A percentile compares a stretch with the other conserved stretches of the same genome.
These are phyloP conservation scores for Blennius ocellaris DNA, from an alignment of 2,113 vertebrate species.

Conservation along the genomic window DNA sequence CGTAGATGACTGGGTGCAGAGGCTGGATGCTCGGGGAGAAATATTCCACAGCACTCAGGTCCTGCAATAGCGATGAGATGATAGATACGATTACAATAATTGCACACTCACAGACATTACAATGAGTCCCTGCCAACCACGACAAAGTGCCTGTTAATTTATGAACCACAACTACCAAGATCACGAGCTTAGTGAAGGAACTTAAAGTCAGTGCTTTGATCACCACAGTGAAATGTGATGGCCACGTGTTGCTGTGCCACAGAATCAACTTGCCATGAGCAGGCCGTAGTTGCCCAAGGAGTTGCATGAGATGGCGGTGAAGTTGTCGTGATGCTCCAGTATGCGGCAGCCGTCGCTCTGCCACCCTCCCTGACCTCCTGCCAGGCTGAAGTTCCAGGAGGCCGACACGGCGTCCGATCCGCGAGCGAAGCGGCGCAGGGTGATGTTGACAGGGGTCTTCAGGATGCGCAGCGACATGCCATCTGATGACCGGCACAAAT, in stretches of 20 bases:
- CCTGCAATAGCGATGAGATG: slow-evolving; percentile 77
- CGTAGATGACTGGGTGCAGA: slow-evolving; percentile 93
- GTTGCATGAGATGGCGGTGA: slow-evolving; percentile 93
- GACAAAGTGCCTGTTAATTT: too few relatives aligned
- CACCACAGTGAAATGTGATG: too few relatives aligned
- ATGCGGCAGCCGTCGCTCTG: slow-evolving; percentile 91
- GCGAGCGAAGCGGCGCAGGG: slow-evolving; percentile 88
- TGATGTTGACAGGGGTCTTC: slow-evolving; percentile 88
- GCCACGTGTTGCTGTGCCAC: too few relatives aligned
- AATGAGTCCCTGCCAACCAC: too few relatives aligned
- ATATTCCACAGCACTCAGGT: slow-evolving; percentile 88
- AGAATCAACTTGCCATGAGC: slow-evolving; percentile 87
- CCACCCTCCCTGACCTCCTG: slow-evolving; percentile 93
- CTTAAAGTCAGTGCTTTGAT: too few relatives aligned
- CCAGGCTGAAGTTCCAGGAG: slow-evolving; percentile 93
- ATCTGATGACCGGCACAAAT: slow-evolving; percentile 76
- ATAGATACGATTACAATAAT: neutral
- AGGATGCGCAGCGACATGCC: slow-evolving; percentile 81
- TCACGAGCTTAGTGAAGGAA: too few relatives aligned
- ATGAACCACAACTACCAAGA: too few relatives aligned
- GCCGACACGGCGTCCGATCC: slow-evolving; percentile 92
- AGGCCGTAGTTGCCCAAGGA: slow-evolving; percentile 94
- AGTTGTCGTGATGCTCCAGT: slow-evolving; percentile 91
- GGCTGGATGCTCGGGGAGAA: slow-evolving; percentile 83
- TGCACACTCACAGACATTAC: too few relatives aligned